These are phyloP conservation scores for Halcyon leucocephala DNA, from an alignment of 2,797 vertebrate species.

Conservation along the genomic window DNA sequence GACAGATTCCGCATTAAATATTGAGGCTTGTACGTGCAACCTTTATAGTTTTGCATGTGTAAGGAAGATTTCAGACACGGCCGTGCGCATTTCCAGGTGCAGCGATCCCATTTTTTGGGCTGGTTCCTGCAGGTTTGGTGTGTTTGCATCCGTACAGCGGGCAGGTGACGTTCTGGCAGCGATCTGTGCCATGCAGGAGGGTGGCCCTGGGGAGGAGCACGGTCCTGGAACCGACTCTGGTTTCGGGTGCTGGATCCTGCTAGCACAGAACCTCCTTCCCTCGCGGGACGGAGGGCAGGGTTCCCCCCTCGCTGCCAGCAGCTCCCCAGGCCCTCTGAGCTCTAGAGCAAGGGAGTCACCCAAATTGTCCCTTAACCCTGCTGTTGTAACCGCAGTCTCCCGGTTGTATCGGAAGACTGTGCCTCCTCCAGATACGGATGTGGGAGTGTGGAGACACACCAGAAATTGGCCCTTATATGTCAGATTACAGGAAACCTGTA, in stretches of 20 bases:
- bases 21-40: not conserved
- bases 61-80: not conserved
- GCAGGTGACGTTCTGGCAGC: not conserved
- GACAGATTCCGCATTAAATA: not conserved
- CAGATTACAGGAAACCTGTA: not conserved
- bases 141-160: not conserved
- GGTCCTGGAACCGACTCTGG: not conserved
- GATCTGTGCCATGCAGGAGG: not conserved
- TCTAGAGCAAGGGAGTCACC: not conserved
- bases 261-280: not conserved
- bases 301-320: not conserved
- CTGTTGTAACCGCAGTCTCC: not conserved
- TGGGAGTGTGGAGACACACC: not conserved
- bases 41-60: not conserved
- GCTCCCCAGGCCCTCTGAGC: not conserved
- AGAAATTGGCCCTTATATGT: not conserved
- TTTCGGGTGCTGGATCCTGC: not conserved
- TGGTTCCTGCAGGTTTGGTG: not conserved
- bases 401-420: rapidly evolving
- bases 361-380: not conserved
- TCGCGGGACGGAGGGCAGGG: not conserved
- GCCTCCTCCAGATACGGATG: rapidly evolving
- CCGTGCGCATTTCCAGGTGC: not conserved
- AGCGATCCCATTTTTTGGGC: not conserved
- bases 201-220: not conserved